Percentiles rank a stretch among this genome's conserved stretches.
These are phyloP conservation scores for Acanthosepion lycidas DNA, from an alignment of 2,888 invertebrate genomes.

Conservation along the genomic window DNA sequence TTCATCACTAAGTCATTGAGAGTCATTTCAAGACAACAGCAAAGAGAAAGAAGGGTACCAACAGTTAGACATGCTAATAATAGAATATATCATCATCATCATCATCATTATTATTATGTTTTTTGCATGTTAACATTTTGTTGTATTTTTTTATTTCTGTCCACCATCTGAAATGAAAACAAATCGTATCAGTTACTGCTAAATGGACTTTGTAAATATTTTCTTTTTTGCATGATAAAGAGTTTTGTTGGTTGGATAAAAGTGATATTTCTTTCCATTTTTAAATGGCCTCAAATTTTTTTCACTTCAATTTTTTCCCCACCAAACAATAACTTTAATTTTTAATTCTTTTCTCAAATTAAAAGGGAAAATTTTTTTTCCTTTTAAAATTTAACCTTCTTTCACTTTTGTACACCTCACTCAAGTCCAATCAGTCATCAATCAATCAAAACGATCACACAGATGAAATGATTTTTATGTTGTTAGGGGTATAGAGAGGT, in stretches of 20 bases:
- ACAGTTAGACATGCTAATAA: not conserved
- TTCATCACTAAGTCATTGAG: constrained; percentile 33
- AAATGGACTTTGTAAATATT: not conserved
- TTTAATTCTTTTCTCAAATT: not conserved
- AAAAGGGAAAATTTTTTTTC: not conserved
- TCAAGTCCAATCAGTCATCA: not conserved
- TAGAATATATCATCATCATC: no score
- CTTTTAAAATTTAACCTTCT: not conserved
- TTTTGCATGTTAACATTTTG: not conserved
- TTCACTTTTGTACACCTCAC: not conserved
- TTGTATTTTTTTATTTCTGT: not conserved
- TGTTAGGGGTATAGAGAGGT: not conserved
- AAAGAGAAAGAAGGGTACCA: not conserved
- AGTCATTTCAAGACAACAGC: constrained; percentile 33
- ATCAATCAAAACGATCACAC: not conserved
- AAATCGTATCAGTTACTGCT: not conserved
- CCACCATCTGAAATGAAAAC: constrained; percentile 6
- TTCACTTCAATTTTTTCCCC: not conserved
- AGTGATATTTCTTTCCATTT: not conserved
- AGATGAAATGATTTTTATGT: not conserved
- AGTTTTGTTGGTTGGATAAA: not conserved
- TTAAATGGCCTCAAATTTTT: not conserved
- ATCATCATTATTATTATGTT: no score
- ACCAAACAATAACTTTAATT: not conserved
- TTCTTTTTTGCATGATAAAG: not conserved